These are phyloP conservation scores for Caenorhabditis sp. DNA, from an alignment of 2,888 invertebrate genomes.

Conservation along the genomic window DNA sequence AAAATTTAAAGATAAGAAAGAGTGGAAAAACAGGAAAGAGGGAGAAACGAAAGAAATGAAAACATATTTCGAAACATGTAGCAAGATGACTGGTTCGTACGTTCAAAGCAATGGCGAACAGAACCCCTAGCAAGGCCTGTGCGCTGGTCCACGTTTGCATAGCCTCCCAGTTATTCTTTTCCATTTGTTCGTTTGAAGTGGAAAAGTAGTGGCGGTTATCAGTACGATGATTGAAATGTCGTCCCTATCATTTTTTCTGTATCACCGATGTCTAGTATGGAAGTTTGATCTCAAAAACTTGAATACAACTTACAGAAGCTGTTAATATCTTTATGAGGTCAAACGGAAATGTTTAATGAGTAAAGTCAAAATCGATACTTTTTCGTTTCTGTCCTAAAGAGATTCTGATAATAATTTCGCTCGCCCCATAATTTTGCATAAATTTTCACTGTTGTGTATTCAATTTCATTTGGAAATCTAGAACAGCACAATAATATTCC, in stretches of 20 bases:
- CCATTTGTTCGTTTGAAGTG: slow-evolving; percentile 11
- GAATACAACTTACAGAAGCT: background rate
- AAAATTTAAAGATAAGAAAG: background rate
- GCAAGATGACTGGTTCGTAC: background rate
- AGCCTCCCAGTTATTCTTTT: slow-evolving; percentile 6
- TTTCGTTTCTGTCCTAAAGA: too few species aligned
- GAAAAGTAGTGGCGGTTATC: background rate
- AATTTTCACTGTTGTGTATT: background rate
- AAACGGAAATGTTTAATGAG: too few species aligned
- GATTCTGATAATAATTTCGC: too few species aligned
- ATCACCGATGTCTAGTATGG: slow-evolving; percentile 2
- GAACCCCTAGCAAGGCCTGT: slow-evolving; percentile 3
- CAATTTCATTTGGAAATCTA: background rate
- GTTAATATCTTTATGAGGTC: background rate
- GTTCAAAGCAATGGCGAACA: background rate
- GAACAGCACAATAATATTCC: background rate
- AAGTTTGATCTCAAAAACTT: slow-evolving; percentile 25
- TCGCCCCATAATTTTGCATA: background rate
- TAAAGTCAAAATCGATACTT: slow-evolving; percentile 7
- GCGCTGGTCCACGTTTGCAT: slow-evolving; percentile 53
- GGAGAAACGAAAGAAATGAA: background rate
- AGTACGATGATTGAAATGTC: slow-evolving; percentile 21
- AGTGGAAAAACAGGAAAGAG: too few species aligned
- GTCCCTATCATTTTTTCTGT: slow-evolving; percentile 1
- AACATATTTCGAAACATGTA: slow-evolving; percentile 23